Evolutionary conservation across 2,888 invertebrate genomes (phyloP).

Genomic region (Ditula angustiorana): DNA sequence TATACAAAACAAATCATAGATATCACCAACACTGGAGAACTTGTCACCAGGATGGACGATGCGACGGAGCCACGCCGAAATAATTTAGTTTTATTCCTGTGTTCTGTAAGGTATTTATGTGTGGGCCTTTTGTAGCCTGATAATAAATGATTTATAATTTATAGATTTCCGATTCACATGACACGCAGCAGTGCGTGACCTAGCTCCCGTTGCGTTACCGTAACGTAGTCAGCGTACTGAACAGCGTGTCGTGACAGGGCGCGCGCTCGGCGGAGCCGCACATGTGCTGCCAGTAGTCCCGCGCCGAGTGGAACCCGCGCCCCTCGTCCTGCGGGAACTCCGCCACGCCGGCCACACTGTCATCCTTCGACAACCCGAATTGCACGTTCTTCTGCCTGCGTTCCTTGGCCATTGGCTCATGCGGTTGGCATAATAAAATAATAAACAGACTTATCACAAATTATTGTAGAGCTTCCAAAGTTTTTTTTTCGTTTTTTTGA

Average conservation of each 20-base stretch:
- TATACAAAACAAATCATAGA: too few species aligned
- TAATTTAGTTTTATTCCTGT: too few species aligned
- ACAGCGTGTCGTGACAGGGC: slow-evolving; percentile 49
- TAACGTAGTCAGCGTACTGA: too few species aligned
- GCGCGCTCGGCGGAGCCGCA: slow-evolving; percentile 49
- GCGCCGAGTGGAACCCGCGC: slow-evolving; percentile 61
- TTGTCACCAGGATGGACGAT: too few species aligned
- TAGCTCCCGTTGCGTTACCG: too few species aligned
- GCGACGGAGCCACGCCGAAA: too few species aligned
- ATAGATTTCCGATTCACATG: too few species aligned
- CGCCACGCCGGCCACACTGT: slow-evolving; percentile 57
- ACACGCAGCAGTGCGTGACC: too few species aligned
- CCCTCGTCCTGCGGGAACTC: slow-evolving; percentile 59
- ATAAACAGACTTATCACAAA: slow-evolving; percentile 39
- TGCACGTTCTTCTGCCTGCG: slow-evolving; percentile 69
- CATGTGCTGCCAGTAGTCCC: slow-evolving; percentile 74
- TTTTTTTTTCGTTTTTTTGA: slow-evolving; percentile 12
- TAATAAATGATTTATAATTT: too few species aligned
- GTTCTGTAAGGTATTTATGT: too few species aligned
- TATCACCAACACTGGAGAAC: too few species aligned
- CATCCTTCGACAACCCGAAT: slow-evolving; percentile 74
- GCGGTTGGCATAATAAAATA: slow-evolving; percentile 35
- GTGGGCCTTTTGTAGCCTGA: too few species aligned
- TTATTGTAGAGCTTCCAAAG: slow-evolving; percentile 33
- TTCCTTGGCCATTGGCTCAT: slow-evolving; percentile 51